Base-by-base conservation (phyloP, 2,888 invertebrate genomes). In the Clostera curtula region DNA sequence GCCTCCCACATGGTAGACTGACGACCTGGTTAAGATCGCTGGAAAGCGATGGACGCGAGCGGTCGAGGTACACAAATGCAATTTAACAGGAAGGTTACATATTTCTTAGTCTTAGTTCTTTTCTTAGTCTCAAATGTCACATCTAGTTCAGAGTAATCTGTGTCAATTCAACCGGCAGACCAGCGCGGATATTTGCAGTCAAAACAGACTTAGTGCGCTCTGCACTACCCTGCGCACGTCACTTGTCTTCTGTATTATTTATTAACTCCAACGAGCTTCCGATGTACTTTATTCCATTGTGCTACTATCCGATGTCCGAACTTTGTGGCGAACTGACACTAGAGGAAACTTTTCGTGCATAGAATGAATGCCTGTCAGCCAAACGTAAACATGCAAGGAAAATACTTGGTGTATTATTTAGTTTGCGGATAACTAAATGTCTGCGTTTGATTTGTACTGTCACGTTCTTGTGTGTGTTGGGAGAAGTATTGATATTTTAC, bases 211-310 rank as follows among this genome's bases (percentile, higher is more conserved):
- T 71, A 69, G 63, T 59, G 53, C 60, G 59, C 56, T 60, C 49
- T 45, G 47, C 43, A 53, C 65, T 74, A 73, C 70, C 75, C 73
- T 72, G 77, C 76, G 74, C 77, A 76, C 76, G 77, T 77, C 82
- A 75, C 66, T 76, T 70, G 52, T 49, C 60, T 67, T 63, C 72
- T 70, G 68, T 80, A 80, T 80, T 82, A 83, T 82, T 82, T 82
- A 83, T 80, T 80, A 82, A 82, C 76, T 74, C 72, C 76, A 80
- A 82, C 82, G 67, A 80, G 80, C 75, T 73, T 82, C 77, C 79
- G 77, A 82, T 79, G 79, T 75, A 75, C 79, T 79, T 75, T 79
- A 82, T 82, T 74, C 77, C 67, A 82, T 82, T 82, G 82, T 79
- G 71, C 60, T 70, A 70, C 73, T 72, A 70, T 68, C 57, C 71